Evolutionary conservation across 2,888 invertebrate species (phyloP).

Genomic region (Meiosimyza decipiens): DNA sequence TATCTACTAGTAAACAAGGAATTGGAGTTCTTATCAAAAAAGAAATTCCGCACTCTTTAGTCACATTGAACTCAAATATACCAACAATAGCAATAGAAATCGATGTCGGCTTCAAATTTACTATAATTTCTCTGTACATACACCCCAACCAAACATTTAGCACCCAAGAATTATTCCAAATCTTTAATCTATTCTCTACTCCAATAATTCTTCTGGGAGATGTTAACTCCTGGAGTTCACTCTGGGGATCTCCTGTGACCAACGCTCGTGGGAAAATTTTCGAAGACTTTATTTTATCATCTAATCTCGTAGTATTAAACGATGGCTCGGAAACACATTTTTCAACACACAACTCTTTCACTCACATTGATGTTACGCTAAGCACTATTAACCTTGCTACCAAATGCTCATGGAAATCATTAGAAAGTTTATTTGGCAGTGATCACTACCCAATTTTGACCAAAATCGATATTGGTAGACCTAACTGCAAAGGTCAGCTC

Average conservation of each 20-base stretch:
- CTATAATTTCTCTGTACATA: background rate
- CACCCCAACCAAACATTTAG: background rate
- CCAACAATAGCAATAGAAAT: background rate
- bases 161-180: background rate
- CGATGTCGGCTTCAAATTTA: background rate
- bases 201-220: background rate
- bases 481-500: no score
- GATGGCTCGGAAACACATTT: background rate
- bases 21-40: background rate
- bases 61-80: background rate
- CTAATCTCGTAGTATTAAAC: no score
- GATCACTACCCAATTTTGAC: no score
- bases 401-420: no score
- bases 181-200: background rate
- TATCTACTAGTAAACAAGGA: background rate
- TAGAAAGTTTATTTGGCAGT: no score
- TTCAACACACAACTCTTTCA: no score
- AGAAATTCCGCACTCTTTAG: background rate
- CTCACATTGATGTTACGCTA: no score
- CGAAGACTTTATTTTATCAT: background rate
- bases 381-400: no score
- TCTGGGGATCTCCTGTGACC: background rate
- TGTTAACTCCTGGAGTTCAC: background rate
- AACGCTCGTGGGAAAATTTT: background rate
- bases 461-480: no score